These are phyloP conservation scores for Carabus problematicus DNA, from an alignment of 2,888 invertebrate genomes.

Conservation along the genomic window DNA sequence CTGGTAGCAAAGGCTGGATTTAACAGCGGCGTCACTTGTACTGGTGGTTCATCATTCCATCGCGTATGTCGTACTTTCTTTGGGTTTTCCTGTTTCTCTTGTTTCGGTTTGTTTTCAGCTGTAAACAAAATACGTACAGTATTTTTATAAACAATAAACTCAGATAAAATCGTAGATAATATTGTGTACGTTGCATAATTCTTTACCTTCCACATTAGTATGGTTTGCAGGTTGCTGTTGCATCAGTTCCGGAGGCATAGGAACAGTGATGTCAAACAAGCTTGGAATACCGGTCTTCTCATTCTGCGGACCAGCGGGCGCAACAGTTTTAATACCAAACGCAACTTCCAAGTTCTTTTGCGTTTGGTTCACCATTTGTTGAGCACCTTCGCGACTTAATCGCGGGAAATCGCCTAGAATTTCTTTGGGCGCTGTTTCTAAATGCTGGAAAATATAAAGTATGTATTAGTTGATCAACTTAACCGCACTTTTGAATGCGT, in stretches of 20 bases:
- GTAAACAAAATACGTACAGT: slow-evolving; percentile 1
- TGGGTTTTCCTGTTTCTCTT: slow-evolving; percentile 50
- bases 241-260: slow-evolving; percentile 52
- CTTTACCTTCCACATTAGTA: slow-evolving; percentile 15
- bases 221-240: slow-evolving; percentile 33
- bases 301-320: slow-evolving; percentile 27
- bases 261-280: slow-evolving; percentile 56
- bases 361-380: slow-evolving; percentile 61
- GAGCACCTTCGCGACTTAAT: slow-evolving; percentile 78
- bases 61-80: slow-evolving; percentile 53
- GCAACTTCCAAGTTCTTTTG: slow-evolving; percentile 61
- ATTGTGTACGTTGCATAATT: no score
- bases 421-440: slow-evolving; percentile 90
- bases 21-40: slow-evolving; percentile 16
- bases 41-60: slow-evolving; percentile 54
- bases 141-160: not conserved
- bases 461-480: not conserved
- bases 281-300: slow-evolving; percentile 54
- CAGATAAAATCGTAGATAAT: not conserved
- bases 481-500: not conserved
- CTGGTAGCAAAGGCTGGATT: slow-evolving; percentile 24
- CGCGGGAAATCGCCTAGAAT: slow-evolving; percentile 90
- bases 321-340: slow-evolving; percentile 53
- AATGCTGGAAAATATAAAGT: slow-evolving; percentile 66
- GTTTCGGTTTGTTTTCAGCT: slow-evolving; percentile 46